phyloP scores from a whole-genome alignment of 1,140 invertebrate genomes.

The Lineus longissimus region DNA sequence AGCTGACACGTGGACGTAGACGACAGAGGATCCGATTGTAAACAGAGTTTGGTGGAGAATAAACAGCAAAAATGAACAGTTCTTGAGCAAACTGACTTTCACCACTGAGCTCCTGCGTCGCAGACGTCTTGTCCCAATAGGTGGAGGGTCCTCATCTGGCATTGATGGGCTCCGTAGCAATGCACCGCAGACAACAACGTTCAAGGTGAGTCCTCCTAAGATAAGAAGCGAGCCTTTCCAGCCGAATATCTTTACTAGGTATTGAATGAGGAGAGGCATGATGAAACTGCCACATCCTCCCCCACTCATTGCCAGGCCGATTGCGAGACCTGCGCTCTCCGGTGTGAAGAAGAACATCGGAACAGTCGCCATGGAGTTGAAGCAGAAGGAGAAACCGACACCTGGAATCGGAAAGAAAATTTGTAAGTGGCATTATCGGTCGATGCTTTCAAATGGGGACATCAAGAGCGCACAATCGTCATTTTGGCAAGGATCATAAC shows the following conservation, averaged over 20 bases:
- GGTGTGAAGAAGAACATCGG: neutral
- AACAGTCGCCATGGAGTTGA: constrained; percentile 8
- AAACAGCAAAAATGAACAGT: neutral
- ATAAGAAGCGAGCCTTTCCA: constrained; percentile 68
- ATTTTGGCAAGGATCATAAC: too few relatives aligned
- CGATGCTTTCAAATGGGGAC: too few relatives aligned
- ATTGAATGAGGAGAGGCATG: constrained; percentile 44
- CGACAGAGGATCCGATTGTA: neutral
- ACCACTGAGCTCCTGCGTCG: neutral
- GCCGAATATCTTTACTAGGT: constrained; percentile 41
- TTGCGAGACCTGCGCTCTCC: constrained; percentile 78
- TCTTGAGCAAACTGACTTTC: neutral
- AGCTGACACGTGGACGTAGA: neutral
- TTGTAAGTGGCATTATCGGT: too few relatives aligned
- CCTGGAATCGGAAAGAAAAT: constrained; percentile 1
- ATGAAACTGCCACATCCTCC: constrained; percentile 50
- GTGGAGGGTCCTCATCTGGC: neutral
- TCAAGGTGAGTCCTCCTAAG: constrained; percentile 72
- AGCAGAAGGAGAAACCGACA: constrained; percentile 5
- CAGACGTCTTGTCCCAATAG: too few relatives aligned
- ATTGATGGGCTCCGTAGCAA: constrained; percentile 67
- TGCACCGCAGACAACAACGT: constrained; percentile 73
- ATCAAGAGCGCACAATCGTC: too few relatives aligned
- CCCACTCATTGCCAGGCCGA: constrained; percentile 71
- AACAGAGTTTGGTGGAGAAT: neutral